phyloP scores from a whole-genome alignment of 2,888 invertebrate genomes.

The Koerneria pararmatus region DNA sequence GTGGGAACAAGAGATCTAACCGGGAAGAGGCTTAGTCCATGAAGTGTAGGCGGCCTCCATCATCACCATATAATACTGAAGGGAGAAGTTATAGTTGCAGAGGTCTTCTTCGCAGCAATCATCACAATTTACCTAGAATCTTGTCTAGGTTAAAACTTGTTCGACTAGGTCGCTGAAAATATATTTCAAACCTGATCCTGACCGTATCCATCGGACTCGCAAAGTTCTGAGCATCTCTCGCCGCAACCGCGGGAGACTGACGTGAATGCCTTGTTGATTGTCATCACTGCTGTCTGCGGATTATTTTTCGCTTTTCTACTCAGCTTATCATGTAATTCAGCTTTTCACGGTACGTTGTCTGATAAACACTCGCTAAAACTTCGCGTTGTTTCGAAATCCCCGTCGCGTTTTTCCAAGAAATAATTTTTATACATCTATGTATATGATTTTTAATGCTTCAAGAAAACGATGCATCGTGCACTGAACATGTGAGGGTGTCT shows the following conservation, averaged over 20 bases:
- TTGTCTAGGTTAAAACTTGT: background rate
- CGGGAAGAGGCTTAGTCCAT: constrained; percentile 47
- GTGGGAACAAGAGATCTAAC: constrained; percentile 32
- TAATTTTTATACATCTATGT: too few relatives aligned
- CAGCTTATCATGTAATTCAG: too few relatives aligned
- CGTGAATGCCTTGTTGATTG: constrained; percentile 52
- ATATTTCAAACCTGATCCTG: constrained; percentile 46
- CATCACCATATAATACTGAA: constrained; percentile 43
- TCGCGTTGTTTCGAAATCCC: background rate
- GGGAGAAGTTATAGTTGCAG: constrained; percentile 49
- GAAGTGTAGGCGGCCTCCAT: constrained; percentile 45
- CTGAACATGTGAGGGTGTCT: background rate
- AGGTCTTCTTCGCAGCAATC: constrained; percentile 49
- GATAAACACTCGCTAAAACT: too few relatives aligned
- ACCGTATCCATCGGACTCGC: constrained; percentile 55
- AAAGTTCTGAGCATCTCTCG: constrained; percentile 45
- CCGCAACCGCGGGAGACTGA: constrained; percentile 49
- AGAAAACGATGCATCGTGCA: background rate
- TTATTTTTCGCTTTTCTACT: background rate
- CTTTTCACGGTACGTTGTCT: too few relatives aligned
- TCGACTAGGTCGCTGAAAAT: too few relatives aligned
- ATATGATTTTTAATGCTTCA: too few relatives aligned
- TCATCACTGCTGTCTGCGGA: constrained; percentile 48
- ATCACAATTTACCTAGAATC: constrained; percentile 50
- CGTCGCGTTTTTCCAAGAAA: background rate